phyloP scores from a whole-genome alignment of 2,888 invertebrate species.

The Dicyrtomina minuta region DNA sequence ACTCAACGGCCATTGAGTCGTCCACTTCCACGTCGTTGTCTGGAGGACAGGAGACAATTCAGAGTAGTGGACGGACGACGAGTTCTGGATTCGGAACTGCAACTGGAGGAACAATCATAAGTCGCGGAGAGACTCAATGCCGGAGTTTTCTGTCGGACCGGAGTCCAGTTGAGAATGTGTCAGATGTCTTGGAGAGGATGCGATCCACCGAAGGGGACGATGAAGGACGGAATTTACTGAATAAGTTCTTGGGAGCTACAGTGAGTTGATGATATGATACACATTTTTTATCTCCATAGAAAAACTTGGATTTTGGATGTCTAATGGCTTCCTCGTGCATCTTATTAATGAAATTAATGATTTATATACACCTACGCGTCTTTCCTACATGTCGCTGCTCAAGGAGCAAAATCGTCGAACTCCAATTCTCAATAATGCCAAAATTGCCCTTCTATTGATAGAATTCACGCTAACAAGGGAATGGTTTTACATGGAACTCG shows the following conservation, averaged over 20 bases:
- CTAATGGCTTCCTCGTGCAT: constrained; percentile 4
- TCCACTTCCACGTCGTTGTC: too few species aligned
- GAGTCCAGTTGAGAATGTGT: constrained; percentile 70
- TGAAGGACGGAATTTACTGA: constrained; percentile 66
- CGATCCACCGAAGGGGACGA: constrained; percentile 69
- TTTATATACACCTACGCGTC: not conserved
- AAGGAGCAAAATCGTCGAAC: too few species aligned
- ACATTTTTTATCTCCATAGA: constrained; percentile 10
- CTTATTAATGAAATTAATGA: constrained; percentile 24
- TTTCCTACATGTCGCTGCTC: too few species aligned
- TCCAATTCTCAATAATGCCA: too few species aligned
- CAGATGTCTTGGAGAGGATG: constrained; percentile 76
- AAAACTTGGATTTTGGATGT: too few species aligned
- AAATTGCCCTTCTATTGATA: too few species aligned
- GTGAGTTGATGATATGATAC: too few species aligned
- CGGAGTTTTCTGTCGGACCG: constrained; percentile 71
- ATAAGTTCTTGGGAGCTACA: constrained; percentile 80
- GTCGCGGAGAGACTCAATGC: not conserved
- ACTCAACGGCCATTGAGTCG: too few species aligned
- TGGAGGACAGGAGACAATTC: too few species aligned
- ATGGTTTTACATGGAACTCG: too few species aligned
- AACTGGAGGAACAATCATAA: not conserved
- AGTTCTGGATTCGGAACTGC: too few species aligned
- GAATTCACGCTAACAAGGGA: too few species aligned
- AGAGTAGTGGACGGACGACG: not conserved